Base-by-base conservation (phyloP, 2,113 vertebrate species). In the Lethenteron camtschaticum region DNA sequence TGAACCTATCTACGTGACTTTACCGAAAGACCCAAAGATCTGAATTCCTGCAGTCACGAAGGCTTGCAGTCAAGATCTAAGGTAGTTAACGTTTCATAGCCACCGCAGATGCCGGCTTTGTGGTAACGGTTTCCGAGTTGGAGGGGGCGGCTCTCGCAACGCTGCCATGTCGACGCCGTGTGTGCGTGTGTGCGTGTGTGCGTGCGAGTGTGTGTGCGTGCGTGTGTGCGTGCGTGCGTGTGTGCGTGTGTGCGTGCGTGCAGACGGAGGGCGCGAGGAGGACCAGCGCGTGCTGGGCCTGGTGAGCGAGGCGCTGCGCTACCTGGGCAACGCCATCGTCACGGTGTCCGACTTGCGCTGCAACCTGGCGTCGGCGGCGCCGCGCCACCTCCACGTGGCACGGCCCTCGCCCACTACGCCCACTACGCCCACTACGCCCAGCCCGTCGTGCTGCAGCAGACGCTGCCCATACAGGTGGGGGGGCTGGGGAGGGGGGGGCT, bases 321-420 rank as follows among this genome's bases (percentile, higher is more conserved):
- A 88, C 20, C 81, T 92, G 13, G 89, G 89, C 24, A 90, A 90
- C 69, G 84, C 85, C 55, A 82, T 90, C 4, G 86, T 90, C 66
- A 85, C 86, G 2, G 77, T 92, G 68, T 90, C 88, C 3, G 87
- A 90, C 75, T 77, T 92, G 73, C 85, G 88, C 57, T 81, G 89
- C 73, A 90, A 90, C 73, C 81, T 92, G 57, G 81, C 85, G 58
- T 82, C 81, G 56, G 81, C 79, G 0, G 79, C 84, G n/a, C 89
- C 89, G 2, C 84, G 89, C 3, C 86, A 89, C 74, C 79, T 92
- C 6, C 86, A 89, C 1, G 87, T 90, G 72, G 84, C 88, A 11
- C 84, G 88, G 10, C 85, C 1, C 84, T 92, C 77, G 87, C 88
- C 18, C 88, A n/a, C n/a, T n/a, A n/a, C n/a, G n/a, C n/a, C n/a